Conservation (phyloP, 2,888 invertebrate genomes). For the Chorisops tibialis region DNA sequence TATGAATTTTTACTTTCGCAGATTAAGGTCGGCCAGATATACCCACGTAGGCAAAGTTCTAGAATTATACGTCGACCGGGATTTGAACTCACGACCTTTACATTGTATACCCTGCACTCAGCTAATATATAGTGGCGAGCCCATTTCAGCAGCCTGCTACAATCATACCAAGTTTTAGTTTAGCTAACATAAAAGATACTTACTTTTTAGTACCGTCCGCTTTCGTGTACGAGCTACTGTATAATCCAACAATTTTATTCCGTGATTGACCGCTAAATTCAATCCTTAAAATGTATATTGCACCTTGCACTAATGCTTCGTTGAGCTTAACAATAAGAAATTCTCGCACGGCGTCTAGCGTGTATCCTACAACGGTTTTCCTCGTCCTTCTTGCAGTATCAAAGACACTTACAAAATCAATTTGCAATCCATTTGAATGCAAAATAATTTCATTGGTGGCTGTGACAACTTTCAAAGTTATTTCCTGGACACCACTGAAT, state of each 20-base stretch:
- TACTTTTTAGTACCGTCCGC: constrained; percentile 51
- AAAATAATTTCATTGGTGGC: constrained; percentile 56
- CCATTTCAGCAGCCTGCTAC: too few species aligned
- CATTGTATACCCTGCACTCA: too few species aligned
- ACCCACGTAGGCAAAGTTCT: too few species aligned
- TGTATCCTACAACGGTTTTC: neutral
- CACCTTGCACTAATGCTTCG: constrained; percentile 42
- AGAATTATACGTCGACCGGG: too few species aligned
- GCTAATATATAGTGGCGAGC: too few species aligned
- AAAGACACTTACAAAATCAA: constrained; percentile 41
- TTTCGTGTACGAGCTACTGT: constrained; percentile 62
- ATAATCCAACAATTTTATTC: constrained; percentile 69
- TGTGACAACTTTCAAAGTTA: constrained; percentile 52
- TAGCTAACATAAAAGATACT: too few species aligned
- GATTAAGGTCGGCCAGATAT: too few species aligned
- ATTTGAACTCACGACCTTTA: too few species aligned
- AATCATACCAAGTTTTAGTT: too few species aligned
- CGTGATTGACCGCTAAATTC: constrained; percentile 64
- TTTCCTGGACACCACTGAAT: constrained; percentile 58
- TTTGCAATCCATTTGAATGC: constrained; percentile 60
- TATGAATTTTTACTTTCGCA: too few species aligned
- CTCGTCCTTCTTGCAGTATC: constrained; percentile 23
- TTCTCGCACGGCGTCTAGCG: constrained; percentile 47
- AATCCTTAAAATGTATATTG: constrained; percentile 56
- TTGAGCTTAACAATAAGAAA: constrained; percentile 50